Conservation (phyloP, 2,797 vertebrate species). For the Tapera naevia region DNA sequence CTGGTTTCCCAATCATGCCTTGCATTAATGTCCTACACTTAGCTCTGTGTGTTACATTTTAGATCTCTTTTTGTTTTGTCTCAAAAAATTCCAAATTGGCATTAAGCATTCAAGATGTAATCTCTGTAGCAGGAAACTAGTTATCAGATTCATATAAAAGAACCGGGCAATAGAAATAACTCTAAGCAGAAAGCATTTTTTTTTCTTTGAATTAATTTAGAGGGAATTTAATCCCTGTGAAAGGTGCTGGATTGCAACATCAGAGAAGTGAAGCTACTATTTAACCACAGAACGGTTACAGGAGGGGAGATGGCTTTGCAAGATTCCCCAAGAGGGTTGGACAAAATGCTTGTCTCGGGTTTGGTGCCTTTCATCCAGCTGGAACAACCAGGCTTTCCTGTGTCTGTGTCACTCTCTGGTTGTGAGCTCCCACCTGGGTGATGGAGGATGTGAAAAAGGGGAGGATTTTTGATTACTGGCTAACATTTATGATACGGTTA, state of each 20-base stretch:
- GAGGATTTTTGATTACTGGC: background rate
- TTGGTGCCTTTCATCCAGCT: constrained; percentile 33
- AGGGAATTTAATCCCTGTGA: constrained; percentile 72
- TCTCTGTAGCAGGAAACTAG: constrained; percentile 73
- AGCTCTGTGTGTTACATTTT: constrained; percentile 70
- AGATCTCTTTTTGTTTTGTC: constrained; percentile 76
- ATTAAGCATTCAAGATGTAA: constrained; percentile 80
- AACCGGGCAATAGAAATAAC: constrained; percentile 72
- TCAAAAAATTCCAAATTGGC: constrained; percentile 78
- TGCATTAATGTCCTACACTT: constrained; percentile 78
- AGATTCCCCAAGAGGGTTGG: background rate
- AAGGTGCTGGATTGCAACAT: constrained; percentile 70
- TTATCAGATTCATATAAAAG: constrained; percentile 75
- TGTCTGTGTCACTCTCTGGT: background rate
- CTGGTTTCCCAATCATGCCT: constrained; percentile 76
- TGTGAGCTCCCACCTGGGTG: background rate
- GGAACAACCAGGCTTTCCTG: background rate
- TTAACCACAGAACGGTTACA: constrained; percentile 63
- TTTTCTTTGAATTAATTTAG: constrained; percentile 72
- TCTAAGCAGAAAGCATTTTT: constrained; percentile 67
- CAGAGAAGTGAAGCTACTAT: constrained; percentile 61
- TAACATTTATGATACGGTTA: background rate
- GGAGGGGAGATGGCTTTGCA: constrained; percentile 44
- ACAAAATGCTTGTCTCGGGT: constrained; percentile 25
- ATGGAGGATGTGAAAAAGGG: background rate